Evolutionary conservation across 2,888 invertebrate species (phyloP).

Genomic region (Conus canariensis): DNA sequence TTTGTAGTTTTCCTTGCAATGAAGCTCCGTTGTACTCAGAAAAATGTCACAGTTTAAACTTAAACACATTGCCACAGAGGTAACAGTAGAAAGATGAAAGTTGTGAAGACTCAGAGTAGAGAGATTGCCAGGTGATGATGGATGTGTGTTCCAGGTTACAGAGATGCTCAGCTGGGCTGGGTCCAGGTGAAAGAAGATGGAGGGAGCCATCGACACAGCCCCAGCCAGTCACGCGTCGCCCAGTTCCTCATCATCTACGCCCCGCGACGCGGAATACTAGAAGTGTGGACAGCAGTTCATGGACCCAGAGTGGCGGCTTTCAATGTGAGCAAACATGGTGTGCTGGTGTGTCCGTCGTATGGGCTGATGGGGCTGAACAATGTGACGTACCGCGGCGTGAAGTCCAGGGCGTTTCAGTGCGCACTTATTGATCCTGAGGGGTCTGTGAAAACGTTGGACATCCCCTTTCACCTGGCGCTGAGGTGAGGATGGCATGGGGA

Average conservation of each 20-base stretch:
- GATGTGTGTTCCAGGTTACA: slow-evolving; percentile 83
- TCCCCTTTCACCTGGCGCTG: slow-evolving; percentile 94
- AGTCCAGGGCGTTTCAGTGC: slow-evolving; percentile 80
- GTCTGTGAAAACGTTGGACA: slow-evolving; percentile 88
- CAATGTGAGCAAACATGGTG: slow-evolving; percentile 89
- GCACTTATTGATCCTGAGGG: slow-evolving; percentile 91
- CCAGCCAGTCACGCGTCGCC: slow-evolving; percentile 73
- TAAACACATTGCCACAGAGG: no score
- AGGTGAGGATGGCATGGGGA: slow-evolving; percentile 75
- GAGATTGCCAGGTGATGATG: no score
- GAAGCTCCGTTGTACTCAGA: no score
- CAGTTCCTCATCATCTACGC: slow-evolving; percentile 95
- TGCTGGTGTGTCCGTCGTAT: slow-evolving; percentile 87
- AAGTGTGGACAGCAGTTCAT: slow-evolving; percentile 93
- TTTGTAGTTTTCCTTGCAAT: no score
- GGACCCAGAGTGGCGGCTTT: slow-evolving; percentile 95
- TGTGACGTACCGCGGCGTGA: slow-evolving; percentile 74
- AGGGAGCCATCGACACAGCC: slow-evolving; percentile 52
- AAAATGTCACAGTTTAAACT: no score
- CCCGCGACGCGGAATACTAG: slow-evolving; percentile 93
- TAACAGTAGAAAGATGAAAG: no score
- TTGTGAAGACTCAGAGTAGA: no score
- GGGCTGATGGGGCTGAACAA: slow-evolving; percentile 88
- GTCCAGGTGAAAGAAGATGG: slow-evolving; percentile 87
- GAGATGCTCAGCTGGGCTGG: slow-evolving; percentile 97